phyloP scores from a whole-genome alignment of 2,797 vertebrate species.

The Tolypeutes matacus region DNA sequence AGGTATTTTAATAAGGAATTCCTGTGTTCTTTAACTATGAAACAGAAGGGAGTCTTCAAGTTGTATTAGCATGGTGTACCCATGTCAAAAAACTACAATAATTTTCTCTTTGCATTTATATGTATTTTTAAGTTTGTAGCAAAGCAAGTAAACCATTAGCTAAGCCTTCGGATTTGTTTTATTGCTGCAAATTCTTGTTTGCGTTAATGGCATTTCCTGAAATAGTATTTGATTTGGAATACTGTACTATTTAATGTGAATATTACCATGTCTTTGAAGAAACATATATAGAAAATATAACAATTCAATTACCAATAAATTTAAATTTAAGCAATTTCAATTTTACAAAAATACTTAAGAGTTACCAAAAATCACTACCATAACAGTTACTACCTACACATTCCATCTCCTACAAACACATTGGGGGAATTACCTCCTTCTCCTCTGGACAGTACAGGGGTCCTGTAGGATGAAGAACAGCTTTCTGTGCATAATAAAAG shows the following conservation, averaged over 20 bases:
- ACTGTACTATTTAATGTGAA: conserved; percentile 33
- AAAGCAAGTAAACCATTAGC: background rate
- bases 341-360: conserved; percentile 46
- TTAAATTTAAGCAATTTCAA: conserved; percentile 8
- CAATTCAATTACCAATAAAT: conserved; percentile 1
- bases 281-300: conserved; percentile 39
- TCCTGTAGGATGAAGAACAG: conserved; percentile 97
- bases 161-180: conserved; percentile 16
- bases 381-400: background rate
- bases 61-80: background rate
- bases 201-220: background rate
- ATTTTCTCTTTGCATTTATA: background rate
- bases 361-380: conserved; percentile 14
- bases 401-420: conserved; percentile 2
- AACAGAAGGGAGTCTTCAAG: background rate
- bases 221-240: conserved; percentile 51
- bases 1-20: conserved; percentile 49
- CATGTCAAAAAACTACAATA: conserved; percentile 2
- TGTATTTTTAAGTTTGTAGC: background rate
- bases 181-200: conserved; percentile 43
- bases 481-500: conserved; percentile 98
- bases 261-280: background rate
- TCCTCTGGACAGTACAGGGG: conserved; percentile 97
- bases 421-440: conserved; percentile 92
- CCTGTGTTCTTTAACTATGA: conserved; percentile 44